Percentiles rank a stretch among this genome's conserved stretches.
Conservation (phyloP, 1,140 invertebrate species). For the Lepidurus arcticus region DNA sequence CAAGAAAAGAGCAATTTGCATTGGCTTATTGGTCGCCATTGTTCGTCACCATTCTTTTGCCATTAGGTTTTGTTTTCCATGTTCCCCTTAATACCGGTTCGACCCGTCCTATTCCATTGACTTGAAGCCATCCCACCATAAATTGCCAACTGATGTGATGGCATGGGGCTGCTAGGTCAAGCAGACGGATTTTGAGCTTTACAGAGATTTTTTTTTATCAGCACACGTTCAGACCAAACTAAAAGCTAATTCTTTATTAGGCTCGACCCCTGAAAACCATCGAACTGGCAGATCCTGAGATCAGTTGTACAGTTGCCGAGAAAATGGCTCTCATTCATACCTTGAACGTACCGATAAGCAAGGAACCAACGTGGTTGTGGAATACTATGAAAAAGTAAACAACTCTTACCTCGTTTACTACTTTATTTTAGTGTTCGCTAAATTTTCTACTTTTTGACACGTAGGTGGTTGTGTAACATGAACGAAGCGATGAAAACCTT, state of each 20-base stretch:
- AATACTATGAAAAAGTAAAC: conserved; percentile 59
- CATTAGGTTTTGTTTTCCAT: conserved; percentile 22
- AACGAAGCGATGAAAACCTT: conserved; percentile 19
- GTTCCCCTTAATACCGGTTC: conserved; percentile 16
- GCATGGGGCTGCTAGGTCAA: conserved; percentile 5
- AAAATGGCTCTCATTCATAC: conserved; percentile 87
- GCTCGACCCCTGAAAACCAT: conserved; percentile 72
- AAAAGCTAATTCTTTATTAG: conserved; percentile 46
- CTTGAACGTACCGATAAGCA: conserved; percentile 87
- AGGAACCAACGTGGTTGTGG: conserved; percentile 90
- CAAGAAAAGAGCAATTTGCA: neutral
- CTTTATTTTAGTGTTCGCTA: neutral
- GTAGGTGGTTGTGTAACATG: conserved; percentile 33
- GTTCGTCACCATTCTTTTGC: conserved; percentile 21
- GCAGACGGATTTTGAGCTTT: conserved; percentile 6
- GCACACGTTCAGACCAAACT: neutral
- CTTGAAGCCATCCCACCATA: neutral
- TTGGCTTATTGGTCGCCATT: conserved; percentile 10
- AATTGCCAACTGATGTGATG: conserved; percentile 17
- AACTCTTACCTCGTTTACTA: neutral
- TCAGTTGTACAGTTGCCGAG: conserved; percentile 76
- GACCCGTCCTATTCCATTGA: conserved; percentile 5
- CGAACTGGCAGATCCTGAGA: conserved; percentile 67
- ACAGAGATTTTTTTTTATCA: neutral
- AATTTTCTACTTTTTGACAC: neutral